These are phyloP conservation scores for Falcaria lacertinaria DNA, from an alignment of 2,888 invertebrate species.

Conservation along the genomic window DNA sequence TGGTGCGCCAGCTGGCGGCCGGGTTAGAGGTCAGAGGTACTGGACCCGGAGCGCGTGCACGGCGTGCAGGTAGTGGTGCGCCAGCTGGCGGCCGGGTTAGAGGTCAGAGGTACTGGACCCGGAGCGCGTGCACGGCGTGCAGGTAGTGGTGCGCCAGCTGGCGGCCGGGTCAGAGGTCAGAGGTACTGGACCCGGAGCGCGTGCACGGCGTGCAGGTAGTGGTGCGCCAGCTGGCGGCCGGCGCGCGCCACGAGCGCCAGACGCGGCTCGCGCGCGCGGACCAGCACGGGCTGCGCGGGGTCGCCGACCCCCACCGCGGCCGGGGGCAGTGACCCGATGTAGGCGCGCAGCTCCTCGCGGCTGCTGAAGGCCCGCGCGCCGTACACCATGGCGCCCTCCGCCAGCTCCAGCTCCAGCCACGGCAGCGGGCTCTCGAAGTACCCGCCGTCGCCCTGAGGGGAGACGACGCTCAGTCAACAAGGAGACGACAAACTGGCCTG, in stretches of 20 bases:
- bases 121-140: too few species aligned
- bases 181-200: slow-evolving; percentile 47
- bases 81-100: too few species aligned
- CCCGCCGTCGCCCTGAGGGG: slow-evolving; percentile 59
- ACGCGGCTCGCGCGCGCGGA: slow-evolving; percentile 28
- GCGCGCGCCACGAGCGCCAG: slow-evolving; percentile 38
- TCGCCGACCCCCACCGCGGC: slow-evolving; percentile 9
- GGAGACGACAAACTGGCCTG: too few species aligned
- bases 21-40: too few species aligned
- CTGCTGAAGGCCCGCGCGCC: slow-evolving; percentile 46
- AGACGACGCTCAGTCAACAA: too few species aligned
- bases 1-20: too few species aligned
- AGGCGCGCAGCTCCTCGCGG: slow-evolving; percentile 37
- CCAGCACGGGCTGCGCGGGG: slow-evolving; percentile 34
- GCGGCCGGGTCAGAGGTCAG: too few species aligned
- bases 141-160: too few species aligned
- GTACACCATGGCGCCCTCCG: slow-evolving; percentile 38
- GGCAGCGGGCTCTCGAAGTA: slow-evolving; percentile 57
- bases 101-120: too few species aligned
- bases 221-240: slow-evolving; percentile 52
- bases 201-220: slow-evolving; percentile 44
- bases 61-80: too few species aligned
- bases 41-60: too few species aligned
- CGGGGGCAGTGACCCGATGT: slow-evolving; percentile 36
- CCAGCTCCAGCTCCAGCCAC: slow-evolving; percentile 38